Evolutionary conservation across 2,113 vertebrate species (phyloP).

Genomic region (Eretmochelys imbricata): DNA sequence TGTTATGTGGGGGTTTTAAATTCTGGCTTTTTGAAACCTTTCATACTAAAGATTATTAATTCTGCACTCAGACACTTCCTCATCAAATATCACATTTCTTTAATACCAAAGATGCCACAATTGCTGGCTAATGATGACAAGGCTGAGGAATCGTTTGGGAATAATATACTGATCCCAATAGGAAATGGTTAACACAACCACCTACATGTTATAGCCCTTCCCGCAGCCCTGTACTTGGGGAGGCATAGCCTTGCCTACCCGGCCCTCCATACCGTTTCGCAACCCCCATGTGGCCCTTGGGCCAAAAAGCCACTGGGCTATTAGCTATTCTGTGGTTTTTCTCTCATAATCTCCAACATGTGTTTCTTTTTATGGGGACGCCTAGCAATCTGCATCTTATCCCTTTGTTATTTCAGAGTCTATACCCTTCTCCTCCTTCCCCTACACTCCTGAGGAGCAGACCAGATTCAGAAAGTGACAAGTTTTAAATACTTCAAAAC

Average conservation of each 20-base stretch:
- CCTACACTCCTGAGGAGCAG: neutral
- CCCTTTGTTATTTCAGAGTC: neutral
- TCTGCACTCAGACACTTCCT: neutral
- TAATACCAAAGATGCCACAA: neutral
- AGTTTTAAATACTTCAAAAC: neutral
- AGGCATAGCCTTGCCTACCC: too few species aligned
- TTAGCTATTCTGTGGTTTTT: neutral
- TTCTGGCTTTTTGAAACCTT: neutral
- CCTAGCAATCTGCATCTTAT: neutral
- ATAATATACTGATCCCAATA: fast-evolving
- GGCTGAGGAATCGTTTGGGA: neutral
- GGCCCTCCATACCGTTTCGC: too few species aligned
- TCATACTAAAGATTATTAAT: neutral
- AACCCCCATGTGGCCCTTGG: too few species aligned
- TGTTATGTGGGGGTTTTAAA: neutral
- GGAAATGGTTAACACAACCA: neutral
- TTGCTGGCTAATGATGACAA: neutral
- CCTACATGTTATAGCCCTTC: neutral
- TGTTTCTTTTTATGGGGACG: neutral
- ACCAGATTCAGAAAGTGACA: neutral
- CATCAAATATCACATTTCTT: neutral
- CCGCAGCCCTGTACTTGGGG: neutral
- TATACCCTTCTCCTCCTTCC: neutral
- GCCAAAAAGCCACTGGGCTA: neutral
- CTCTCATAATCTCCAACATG: neutral